Base-by-base conservation (phyloP, 2,797 vertebrate genomes). In the Fundulus diaphanus region DNA sequence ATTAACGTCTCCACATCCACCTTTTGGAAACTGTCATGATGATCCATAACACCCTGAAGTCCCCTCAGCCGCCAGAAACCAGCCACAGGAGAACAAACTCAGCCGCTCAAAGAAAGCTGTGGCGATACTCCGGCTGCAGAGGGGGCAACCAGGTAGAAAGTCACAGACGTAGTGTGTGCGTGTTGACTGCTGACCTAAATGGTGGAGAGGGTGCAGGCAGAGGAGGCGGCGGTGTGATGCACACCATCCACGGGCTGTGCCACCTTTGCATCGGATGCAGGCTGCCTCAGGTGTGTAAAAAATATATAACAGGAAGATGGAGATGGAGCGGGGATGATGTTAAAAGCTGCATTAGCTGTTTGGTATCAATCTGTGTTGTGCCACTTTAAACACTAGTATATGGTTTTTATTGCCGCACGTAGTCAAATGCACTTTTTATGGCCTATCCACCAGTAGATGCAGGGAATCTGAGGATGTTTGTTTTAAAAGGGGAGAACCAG, bases 241-340 rank as follows among this genome's bases (percentile, higher is more conserved):
- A 97, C 91, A 96, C 96, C 69, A 96, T 97, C 94, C 94, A 96
- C 52, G 96, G 96, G 70, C 94, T 97, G 88, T 98, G 96, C 88
- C 96, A 96, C 90, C 94, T 96, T 92, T 98, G 97, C 90, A 96
- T 96, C 20, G 96, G 96, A 89, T 93, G 95, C 86, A 96, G 95
- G 82, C 96, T 97, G 87, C 95, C 94, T 75, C 96, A 97, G 97
- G 97, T 97, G 89, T 94, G 96, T 96, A 54, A 61, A 22, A 72
- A 70, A 66, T 18, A 33, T 37, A 52, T 8, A 27, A 15, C 7
- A 24, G 40, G 18, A 48, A 74, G 52, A 2, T 24, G 13, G 13
- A 29, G n/a, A 66, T 35, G 44, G 33, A 20, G 29, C 3, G n/a
- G 7, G 63, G 27, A 42, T 22, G 40, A 63, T 49, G 33, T 42